Base-by-base conservation (phyloP, 92 coral and sea anemone genomes). In the Anthopleura xanthogrammica region DNA sequence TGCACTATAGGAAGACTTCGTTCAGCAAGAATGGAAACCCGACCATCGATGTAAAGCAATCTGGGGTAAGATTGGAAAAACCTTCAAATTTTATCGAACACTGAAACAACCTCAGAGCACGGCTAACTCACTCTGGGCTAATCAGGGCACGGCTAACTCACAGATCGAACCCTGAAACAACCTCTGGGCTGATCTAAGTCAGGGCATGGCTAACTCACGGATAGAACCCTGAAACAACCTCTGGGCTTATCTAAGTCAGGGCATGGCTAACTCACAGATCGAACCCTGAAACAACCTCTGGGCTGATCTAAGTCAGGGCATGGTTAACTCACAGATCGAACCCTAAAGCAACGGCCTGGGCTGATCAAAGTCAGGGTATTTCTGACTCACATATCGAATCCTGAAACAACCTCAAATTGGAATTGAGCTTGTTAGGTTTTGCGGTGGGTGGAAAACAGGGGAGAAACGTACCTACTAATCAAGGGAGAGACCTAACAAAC, bases 1-100 rank as follows among this genome's bases (percentile, higher is more conserved):
- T 81, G 84, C 84, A 81, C 23, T 81, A 81, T 77, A 55, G 60
- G 17, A 81, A 70, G 43, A 22, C 48, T 0, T 75, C 84, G 39
- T 81, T 81, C 56, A 81, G 84, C 58, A 81, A 81, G 56, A 81
- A 81, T 52, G 77, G 84, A 8, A 60, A 42, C 4, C 77, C 77
- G 5, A 81, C 84, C 22, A 81, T 81, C 23, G 13, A 16, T 2
- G 54, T 75, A 0, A 81, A 81, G 52, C 52, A 48, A 23, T 12
- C 84, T 22, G 84, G 84, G 41, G 84, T 81, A 50, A 70, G 84
- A 29, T 7, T 20, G 29, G 70, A 62, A 19, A 22, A n/a, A 62
- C n/a, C 55, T 52, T 52, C 42, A 78, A 7, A 54, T 11, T 14
- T n/a, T 62, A 16, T 20, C 58, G 12, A 4, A 62, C 70, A 1